A percentile compares a stretch with the other conserved stretches of the same genome.
Evolutionary conservation across 2,113 vertebrate species (phyloP).

Genomic region (Cynoglossus semilaevis): DNA sequence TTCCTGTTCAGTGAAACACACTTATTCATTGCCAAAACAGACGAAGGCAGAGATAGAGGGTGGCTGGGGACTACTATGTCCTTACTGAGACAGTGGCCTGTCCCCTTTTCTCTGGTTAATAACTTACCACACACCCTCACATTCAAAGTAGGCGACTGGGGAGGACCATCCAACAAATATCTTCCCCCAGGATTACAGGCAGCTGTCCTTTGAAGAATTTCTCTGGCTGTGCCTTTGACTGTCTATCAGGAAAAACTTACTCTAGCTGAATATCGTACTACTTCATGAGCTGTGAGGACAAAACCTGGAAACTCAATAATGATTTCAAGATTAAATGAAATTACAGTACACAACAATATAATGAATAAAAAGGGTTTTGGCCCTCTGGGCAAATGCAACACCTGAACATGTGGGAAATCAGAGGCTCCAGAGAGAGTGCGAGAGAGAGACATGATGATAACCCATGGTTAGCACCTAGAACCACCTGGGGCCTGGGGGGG

Average conservation of each 20-base stretch:
- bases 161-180: constrained; percentile 34
- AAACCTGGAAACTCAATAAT: background rate
- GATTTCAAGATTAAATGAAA: too few species aligned
- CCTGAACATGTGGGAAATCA: constrained; percentile 49
- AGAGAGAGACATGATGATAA: constrained; percentile 54
- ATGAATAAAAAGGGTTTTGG: background rate
- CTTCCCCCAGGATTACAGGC: constrained; percentile 41
- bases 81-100: constrained; percentile 27
- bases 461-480: constrained; percentile 47
- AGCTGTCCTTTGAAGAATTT: constrained; percentile 56
- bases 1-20: constrained; percentile 56
- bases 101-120: constrained; percentile 32
- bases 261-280: background rate
- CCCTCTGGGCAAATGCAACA: constrained; percentile 12
- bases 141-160: constrained; percentile 16
- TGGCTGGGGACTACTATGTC: constrained; percentile 26
- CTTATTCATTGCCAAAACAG: constrained; percentile 32
- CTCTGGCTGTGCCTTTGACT: constrained; percentile 12
- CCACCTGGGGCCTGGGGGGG: constrained; percentile 46
- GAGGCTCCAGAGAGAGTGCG: constrained; percentile 35
- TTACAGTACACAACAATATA: background rate
- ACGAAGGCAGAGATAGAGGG: constrained; percentile 23
- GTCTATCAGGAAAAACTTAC: constrained; percentile 1
- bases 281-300: constrained; percentile 2
- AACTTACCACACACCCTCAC: constrained; percentile 45